These are phyloP conservation scores for Holothuria glaberrima DNA, from an alignment of 35 echinoderm and acorn worm species.

Conservation along the genomic window DNA sequence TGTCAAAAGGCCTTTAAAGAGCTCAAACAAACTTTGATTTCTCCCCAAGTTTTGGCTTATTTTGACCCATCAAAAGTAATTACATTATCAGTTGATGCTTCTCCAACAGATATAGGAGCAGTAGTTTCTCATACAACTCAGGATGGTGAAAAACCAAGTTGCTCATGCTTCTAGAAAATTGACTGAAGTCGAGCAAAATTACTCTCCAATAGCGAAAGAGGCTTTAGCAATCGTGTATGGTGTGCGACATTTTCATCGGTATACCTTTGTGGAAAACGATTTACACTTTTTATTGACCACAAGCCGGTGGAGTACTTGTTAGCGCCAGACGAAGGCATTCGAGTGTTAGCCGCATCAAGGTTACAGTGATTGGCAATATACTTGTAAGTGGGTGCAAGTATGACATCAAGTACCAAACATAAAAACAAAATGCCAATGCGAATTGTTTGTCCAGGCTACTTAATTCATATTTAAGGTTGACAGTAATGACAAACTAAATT, in stretches of 20 bases:
- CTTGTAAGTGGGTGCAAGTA: conserved; percentile 62
- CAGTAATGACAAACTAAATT: conserved; percentile 4
- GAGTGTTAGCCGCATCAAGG: conserved; percentile 42
- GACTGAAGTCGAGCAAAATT: conserved; percentile 43
- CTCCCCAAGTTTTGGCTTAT: too few species aligned
- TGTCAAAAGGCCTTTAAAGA: too few species aligned
- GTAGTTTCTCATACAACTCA: too few species aligned
- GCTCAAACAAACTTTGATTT: too few species aligned
- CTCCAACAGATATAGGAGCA: too few species aligned
- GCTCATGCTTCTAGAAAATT: too few species aligned
- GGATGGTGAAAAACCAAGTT: too few species aligned
- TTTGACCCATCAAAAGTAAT: too few species aligned
- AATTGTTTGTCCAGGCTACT: conserved; percentile 62
- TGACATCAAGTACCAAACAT: conserved; percentile 62
- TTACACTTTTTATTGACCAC: conserved; percentile 60
- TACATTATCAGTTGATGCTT: too few species aligned
- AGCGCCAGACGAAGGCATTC: conserved; percentile 1
- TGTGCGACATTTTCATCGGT: conserved; percentile 40
- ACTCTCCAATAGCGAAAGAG: conserved; percentile 64
- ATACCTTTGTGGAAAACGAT: conserved; percentile 58
- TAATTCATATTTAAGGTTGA: not conserved
- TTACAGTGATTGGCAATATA: conserved; percentile 67
- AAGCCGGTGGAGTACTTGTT: conserved; percentile 60
- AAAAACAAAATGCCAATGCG: conserved; percentile 60
- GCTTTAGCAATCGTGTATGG: conserved; percentile 44